phyloP scores from a whole-genome alignment of 92 coral and sea anemone species.

The Bergia puertoricense region DNA sequence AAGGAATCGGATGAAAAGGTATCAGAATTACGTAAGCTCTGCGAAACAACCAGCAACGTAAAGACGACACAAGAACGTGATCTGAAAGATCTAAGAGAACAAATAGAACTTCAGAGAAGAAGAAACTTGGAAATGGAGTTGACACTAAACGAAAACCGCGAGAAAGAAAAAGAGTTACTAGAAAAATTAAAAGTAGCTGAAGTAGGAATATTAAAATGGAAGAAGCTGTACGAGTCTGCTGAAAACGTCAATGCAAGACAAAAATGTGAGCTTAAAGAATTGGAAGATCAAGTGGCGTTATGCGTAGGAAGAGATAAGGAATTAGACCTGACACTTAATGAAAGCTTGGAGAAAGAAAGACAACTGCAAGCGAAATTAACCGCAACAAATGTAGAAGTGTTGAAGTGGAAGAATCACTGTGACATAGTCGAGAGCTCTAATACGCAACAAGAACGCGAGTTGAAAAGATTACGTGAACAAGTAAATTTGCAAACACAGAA shows the following conservation, averaged over 20 bases:
- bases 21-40: not conserved
- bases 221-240: constrained; percentile 1
- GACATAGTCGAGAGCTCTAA: too few relatives aligned
- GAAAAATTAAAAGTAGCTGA: not conserved
- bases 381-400: not conserved
- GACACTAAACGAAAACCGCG: not conserved
- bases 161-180: constrained; percentile 11
- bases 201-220: constrained; percentile 3
- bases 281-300: constrained; percentile 16
- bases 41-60: not conserved
- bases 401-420: not conserved
- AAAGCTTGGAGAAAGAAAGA: not conserved
- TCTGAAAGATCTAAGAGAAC: not conserved
- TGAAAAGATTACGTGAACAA: too few relatives aligned
- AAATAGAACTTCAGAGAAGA: constrained; percentile 1
- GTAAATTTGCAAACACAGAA: too few relatives aligned
- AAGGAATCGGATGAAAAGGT: not conserved
- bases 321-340: too few relatives aligned
- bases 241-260: constrained; percentile 1
- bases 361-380: not conserved
- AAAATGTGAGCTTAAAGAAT: constrained; percentile 5
- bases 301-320: not conserved
- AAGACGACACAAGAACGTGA: not conserved
- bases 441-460: too few relatives aligned
- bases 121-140: not conserved